Evolutionary conservation across 2,888 invertebrate genomes (phyloP).

Genomic region (Athetis lepigone): DNA sequence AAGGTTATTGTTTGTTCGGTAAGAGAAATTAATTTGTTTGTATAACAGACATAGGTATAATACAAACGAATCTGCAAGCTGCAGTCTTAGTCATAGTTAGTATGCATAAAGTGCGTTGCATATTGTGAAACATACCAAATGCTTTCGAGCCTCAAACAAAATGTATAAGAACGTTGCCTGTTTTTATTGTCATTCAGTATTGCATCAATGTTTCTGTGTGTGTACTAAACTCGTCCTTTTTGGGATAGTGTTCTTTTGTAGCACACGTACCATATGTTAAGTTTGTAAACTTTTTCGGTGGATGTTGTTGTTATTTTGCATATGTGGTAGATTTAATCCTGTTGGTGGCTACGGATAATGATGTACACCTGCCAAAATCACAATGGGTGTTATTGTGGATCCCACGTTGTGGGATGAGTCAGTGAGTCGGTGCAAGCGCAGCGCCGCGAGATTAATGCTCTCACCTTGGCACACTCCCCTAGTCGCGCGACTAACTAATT

Average conservation of each 20-base stretch:
- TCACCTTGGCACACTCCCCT: constrained; percentile 65
- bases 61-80: background rate
- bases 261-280: constrained; percentile 4
- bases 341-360: constrained; percentile 51
- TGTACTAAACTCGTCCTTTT: constrained; percentile 25
- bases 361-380: constrained; percentile 59
- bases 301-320: constrained; percentile 8
- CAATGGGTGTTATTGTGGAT: constrained; percentile 59
- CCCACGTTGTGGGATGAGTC: constrained; percentile 64
- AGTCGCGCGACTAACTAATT: constrained; percentile 50
- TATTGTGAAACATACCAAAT: background rate
- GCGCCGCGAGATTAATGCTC: constrained; percentile 46
- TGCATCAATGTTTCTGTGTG: constrained; percentile 31
- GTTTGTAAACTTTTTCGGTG: constrained; percentile 19
- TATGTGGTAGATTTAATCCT: constrained; percentile 23
- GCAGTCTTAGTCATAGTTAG: too few relatives aligned
- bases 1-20: too few relatives aligned
- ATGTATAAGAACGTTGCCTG: background rate
- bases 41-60: too few relatives aligned
- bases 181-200: constrained; percentile 12
- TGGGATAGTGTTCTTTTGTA: constrained; percentile 12
- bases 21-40: too few relatives aligned
- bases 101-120: background rate
- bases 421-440: constrained; percentile 35
- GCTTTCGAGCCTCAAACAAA: constrained; percentile 10